These are phyloP conservation scores for Coregonus clupeaformis DNA, from an alignment of 2,113 vertebrate genomes.

Conservation along the genomic window DNA sequence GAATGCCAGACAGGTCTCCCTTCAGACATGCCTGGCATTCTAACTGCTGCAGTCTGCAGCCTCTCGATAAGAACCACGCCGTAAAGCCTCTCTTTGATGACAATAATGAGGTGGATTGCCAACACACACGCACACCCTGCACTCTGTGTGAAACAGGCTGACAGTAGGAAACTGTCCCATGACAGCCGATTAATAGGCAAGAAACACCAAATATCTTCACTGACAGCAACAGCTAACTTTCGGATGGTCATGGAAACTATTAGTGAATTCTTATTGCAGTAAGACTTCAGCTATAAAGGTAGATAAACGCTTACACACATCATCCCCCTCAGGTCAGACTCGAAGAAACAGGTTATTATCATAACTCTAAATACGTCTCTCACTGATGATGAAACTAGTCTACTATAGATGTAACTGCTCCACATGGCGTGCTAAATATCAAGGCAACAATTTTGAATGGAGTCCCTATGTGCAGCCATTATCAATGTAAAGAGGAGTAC, in stretches of 20 bases:
- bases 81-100: slow-evolving; percentile 58
- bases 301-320: too few relatives aligned
- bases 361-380: too few relatives aligned
- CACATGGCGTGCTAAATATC: too few relatives aligned
- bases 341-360: too few relatives aligned
- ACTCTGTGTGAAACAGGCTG: slow-evolving; percentile 26
- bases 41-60: slow-evolving; percentile 64
- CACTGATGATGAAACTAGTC: too few relatives aligned
- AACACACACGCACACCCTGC: slow-evolving; percentile 15
- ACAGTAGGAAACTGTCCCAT: slow-evolving; percentile 34
- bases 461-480: too few relatives aligned
- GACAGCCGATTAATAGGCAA: slow-evolving; percentile 42
- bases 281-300: too few relatives aligned
- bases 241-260: background rate
- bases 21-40: slow-evolving; percentile 37
- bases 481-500: too few relatives aligned
- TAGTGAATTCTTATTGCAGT: too few relatives aligned
- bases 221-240: slow-evolving; percentile 22
- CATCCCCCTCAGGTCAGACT: too few relatives aligned
- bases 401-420: too few relatives aligned
- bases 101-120: slow-evolving; percentile 52
- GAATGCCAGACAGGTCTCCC: slow-evolving; percentile 15
- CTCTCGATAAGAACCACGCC: slow-evolving; percentile 65
- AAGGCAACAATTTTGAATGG: too few relatives aligned
- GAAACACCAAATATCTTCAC: slow-evolving; percentile 40